Evolutionary conservation across 2,113 vertebrate species (phyloP).

Genomic region (Bufo bufo): DNA sequence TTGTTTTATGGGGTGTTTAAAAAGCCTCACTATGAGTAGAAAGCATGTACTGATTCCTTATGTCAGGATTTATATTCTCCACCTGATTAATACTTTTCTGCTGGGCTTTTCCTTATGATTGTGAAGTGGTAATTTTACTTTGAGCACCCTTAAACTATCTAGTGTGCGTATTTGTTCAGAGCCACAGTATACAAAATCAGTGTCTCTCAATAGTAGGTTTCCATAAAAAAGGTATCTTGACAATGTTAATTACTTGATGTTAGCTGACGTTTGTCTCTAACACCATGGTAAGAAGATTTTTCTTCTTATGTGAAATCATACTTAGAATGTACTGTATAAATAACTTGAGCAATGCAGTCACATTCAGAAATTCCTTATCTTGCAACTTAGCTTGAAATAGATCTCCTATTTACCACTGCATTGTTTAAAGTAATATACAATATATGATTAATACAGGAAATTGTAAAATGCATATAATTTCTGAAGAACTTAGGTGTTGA

Average conservation of each 20-base stretch:
- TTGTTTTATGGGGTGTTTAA: conserved; percentile 48
- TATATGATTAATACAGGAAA: no score
- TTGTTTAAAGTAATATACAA: not conserved
- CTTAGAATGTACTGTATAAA: not conserved
- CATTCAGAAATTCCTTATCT: not conserved
- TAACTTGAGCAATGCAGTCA: not conserved
- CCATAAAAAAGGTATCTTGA: conserved; percentile 45
- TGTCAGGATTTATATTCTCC: conserved; percentile 65
- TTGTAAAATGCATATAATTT: not conserved
- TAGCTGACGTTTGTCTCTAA: conserved; percentile 29
- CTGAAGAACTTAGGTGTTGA: no score
- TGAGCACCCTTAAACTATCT: conserved; percentile 54
- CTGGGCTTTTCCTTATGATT: conserved; percentile 47
- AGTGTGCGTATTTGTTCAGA: conserved; percentile 47
- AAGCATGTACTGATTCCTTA: conserved; percentile 10
- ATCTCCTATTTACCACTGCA: not conserved
- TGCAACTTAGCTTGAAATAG: not conserved
- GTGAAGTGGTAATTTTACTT: conserved; percentile 62
- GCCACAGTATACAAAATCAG: conserved; percentile 31
- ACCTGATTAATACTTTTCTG: conserved; percentile 63
- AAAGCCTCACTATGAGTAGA: conserved; percentile 63
- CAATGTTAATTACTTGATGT: conserved; percentile 54
- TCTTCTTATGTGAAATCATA: not conserved
- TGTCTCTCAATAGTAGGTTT: conserved; percentile 27
- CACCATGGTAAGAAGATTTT: not conserved